These are phyloP conservation scores for Caranx ignobilis DNA, from an alignment of 2,113 vertebrate genomes.

Conservation along the genomic window DNA sequence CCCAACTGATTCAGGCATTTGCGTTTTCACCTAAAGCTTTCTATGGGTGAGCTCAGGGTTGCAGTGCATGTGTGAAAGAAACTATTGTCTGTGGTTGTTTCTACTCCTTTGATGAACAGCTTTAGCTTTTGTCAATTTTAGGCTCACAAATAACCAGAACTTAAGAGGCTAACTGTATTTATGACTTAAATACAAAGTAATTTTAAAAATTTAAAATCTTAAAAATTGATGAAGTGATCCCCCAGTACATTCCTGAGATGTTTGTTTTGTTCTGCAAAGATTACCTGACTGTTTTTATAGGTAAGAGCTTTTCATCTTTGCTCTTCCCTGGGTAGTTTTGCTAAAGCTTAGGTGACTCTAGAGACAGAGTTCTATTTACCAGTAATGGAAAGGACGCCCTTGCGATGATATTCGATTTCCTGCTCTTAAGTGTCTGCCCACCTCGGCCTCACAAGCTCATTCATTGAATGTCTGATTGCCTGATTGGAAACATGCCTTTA, in stretches of 20 bases:
- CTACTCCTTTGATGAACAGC: background rate
- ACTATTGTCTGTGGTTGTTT: background rate
- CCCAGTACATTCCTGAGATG: conserved; percentile 5
- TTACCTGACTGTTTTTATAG: conserved; percentile 39
- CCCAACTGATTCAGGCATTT: too few relatives aligned
- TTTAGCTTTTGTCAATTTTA: conserved; percentile 9
- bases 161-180: conserved; percentile 1
- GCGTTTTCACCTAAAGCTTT: too few relatives aligned
- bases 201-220: conserved; percentile 18
- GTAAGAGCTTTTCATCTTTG: conserved; percentile 24
- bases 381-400: conserved; percentile 47
- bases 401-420: conserved; percentile 61
- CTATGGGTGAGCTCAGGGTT: too few relatives aligned
- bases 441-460: conserved; percentile 38
- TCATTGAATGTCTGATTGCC: conserved; percentile 55
- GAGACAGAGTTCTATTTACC: conserved; percentile 57
- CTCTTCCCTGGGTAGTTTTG: conserved; percentile 21
- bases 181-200: conserved; percentile 13
- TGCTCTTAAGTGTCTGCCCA: conserved; percentile 48
- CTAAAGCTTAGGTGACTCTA: conserved; percentile 43
- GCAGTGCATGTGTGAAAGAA: too few relatives aligned
- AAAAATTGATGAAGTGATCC: background rate
- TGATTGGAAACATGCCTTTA: conserved; percentile 58
- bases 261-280: conserved; percentile 36
- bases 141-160: background rate